Evolutionary conservation across 2,888 invertebrate species (phyloP).

Genomic region (Meganola albula): DNA sequence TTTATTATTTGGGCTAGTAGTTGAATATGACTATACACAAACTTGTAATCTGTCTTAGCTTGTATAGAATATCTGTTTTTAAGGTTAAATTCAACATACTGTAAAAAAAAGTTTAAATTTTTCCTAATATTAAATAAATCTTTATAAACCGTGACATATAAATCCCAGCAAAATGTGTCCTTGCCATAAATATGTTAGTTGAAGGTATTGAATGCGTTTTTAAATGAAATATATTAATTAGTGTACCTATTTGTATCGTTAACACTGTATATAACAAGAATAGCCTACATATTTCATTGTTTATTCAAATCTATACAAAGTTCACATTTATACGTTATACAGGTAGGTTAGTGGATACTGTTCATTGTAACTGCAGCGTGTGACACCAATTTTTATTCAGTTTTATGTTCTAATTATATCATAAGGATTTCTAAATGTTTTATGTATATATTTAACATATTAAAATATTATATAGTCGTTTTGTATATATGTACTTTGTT

Average conservation of each 20-base stretch:
- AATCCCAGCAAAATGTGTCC: not conserved
- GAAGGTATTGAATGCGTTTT: conserved; percentile 10
- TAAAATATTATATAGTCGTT: conserved; percentile 29
- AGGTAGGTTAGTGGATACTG: too few species aligned
- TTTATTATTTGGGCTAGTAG: not conserved
- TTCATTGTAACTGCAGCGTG: conserved; percentile 16
- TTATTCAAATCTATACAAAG: too few species aligned
- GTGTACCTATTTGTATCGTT: conserved; percentile 14
- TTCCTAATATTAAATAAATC: not conserved
- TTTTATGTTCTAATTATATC: conserved; percentile 29
- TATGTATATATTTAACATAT: conserved; percentile 37
- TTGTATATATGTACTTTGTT: conserved; percentile 34
- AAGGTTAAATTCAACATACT: not conserved
- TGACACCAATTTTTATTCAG: conserved; percentile 26
- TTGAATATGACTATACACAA: not conserved
- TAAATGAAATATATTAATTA: conserved; percentile 14
- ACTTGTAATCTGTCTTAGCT: not conserved
- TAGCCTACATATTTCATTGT: conserved; percentile 15
- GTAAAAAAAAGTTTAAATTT: not conserved
- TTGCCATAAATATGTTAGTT: too few species aligned
- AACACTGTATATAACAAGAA: conserved; percentile 16
- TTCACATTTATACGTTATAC: too few species aligned
- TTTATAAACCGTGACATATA: not conserved
- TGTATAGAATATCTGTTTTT: not conserved
- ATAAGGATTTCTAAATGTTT: conserved; percentile 38